Conservation (phyloP, 92 coral and sea anemone species). For the Palythoa grandis region DNA sequence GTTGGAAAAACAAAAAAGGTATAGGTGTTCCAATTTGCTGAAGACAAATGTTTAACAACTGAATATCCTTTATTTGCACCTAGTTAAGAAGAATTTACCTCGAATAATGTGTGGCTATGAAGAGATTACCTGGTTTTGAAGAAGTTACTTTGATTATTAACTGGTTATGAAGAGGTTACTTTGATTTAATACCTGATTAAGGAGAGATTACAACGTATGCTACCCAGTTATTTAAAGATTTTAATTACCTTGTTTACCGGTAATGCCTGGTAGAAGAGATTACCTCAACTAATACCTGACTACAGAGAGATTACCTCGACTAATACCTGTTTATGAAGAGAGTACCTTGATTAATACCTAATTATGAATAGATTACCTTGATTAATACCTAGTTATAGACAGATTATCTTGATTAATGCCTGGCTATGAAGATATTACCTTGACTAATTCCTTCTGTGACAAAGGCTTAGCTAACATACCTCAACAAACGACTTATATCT, state of each 20-base stretch:
- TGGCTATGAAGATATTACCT: background rate
- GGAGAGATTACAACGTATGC: too few relatives aligned
- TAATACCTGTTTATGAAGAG: too few relatives aligned
- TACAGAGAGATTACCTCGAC: too few relatives aligned
- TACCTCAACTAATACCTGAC: too few relatives aligned
- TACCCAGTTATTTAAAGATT: too few relatives aligned
- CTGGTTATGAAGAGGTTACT: too few relatives aligned
- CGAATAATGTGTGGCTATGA: background rate
- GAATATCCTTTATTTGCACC: background rate
- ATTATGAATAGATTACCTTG: background rate
- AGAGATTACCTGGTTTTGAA: too few relatives aligned
- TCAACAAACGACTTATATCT: conserved; percentile 92
- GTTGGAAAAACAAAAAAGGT: conserved; percentile 1
- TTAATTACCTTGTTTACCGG: too few relatives aligned
- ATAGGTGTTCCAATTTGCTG: background rate
- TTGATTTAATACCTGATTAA: too few relatives aligned
- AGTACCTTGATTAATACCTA: background rate
- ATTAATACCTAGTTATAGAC: background rate
- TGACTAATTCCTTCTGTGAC: background rate
- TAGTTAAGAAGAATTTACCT: background rate
- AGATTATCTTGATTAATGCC: background rate
- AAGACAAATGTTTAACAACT: background rate
- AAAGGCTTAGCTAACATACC: conserved; percentile 54
- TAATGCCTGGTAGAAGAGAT: too few relatives aligned
- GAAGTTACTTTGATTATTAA: too few relatives aligned